These are phyloP conservation scores for Heloderma charlesbogerti DNA, from an alignment of 2,113 vertebrate species.

Conservation along the genomic window DNA sequence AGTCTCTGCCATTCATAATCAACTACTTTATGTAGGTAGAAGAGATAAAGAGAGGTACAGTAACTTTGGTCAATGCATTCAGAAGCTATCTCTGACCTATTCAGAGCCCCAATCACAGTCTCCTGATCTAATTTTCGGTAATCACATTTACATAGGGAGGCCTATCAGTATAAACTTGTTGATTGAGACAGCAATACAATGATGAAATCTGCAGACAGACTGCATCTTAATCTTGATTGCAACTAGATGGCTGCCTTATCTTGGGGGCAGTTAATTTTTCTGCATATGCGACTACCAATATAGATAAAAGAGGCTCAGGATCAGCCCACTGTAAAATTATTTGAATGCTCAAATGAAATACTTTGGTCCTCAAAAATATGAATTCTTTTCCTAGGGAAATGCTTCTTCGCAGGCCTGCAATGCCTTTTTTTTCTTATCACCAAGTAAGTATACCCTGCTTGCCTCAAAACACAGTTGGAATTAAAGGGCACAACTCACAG, in stretches of 20 bases:
- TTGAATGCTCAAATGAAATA: neutral
- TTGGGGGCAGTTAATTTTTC: neutral
- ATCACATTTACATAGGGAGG: slow-evolving; percentile 14
- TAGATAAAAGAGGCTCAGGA: neutral
- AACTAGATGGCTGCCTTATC: neutral
- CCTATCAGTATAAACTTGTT: neutral
- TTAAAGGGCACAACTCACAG: neutral
- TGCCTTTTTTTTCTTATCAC: neutral
- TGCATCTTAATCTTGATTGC: neutral
- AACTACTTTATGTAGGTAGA: neutral
- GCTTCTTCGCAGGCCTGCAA: neutral
- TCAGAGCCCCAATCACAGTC: neutral
- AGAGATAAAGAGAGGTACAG: slow-evolving; percentile 26
- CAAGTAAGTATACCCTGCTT: neutral
- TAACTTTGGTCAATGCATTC: slow-evolving; percentile 41
- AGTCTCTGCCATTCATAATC: neutral
- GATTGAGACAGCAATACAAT: neutral
- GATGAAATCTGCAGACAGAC: neutral
- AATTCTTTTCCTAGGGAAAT: neutral
- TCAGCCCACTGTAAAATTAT: neutral
- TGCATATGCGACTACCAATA: neutral
- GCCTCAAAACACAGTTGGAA: neutral
- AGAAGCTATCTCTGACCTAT: slow-evolving; percentile 46
- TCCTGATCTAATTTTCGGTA: neutral
- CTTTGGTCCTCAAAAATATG: neutral